Percentiles rank a stretch among this genome's conserved stretches.
These are phyloP conservation scores for Isurus oxyrinchus DNA, from an alignment of 2,113 vertebrate species.

Conservation along the genomic window DNA sequence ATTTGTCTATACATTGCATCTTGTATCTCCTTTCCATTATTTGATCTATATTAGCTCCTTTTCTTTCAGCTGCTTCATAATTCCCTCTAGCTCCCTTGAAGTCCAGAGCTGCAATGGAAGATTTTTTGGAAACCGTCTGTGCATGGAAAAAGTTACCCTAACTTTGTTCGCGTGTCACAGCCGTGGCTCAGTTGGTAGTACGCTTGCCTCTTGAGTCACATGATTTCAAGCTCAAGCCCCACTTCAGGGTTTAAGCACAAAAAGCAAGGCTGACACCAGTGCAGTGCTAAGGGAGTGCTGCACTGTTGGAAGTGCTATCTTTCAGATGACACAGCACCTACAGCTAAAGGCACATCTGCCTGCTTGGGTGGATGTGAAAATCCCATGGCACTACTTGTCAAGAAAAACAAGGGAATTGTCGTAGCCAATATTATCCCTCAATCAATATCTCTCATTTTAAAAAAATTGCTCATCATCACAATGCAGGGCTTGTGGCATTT, in stretches of 20 bases:
- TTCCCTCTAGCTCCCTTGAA: not conserved
- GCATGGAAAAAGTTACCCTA: not conserved
- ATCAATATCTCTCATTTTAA: too few species aligned
- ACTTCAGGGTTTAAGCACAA: too few species aligned
- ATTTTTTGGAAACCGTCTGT: not conserved
- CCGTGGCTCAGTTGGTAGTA: not conserved
- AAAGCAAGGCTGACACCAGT: too few species aligned
- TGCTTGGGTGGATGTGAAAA: not conserved
- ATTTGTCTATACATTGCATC: not conserved
- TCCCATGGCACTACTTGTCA: not conserved
- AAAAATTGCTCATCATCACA: too few species aligned
- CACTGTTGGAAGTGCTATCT: too few species aligned
- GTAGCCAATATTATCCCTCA: too few species aligned
- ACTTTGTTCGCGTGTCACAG: not conserved
- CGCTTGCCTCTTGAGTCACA: too few species aligned
- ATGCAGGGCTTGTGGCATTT: not conserved
- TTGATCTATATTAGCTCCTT: not conserved
- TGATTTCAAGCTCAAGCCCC: too few species aligned
- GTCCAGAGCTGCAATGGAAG: not conserved
- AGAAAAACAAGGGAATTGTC: not conserved
- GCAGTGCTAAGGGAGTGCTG: too few species aligned
- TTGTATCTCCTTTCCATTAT: not conserved
- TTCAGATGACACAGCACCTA: too few species aligned
- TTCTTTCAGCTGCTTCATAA: not conserved
- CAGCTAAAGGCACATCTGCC: not conserved